A percentile compares a stretch with the other conserved stretches of the same genome.
Evolutionary conservation across 2,113 vertebrate genomes (phyloP).

Genomic region (Gallinago undulata): DNA sequence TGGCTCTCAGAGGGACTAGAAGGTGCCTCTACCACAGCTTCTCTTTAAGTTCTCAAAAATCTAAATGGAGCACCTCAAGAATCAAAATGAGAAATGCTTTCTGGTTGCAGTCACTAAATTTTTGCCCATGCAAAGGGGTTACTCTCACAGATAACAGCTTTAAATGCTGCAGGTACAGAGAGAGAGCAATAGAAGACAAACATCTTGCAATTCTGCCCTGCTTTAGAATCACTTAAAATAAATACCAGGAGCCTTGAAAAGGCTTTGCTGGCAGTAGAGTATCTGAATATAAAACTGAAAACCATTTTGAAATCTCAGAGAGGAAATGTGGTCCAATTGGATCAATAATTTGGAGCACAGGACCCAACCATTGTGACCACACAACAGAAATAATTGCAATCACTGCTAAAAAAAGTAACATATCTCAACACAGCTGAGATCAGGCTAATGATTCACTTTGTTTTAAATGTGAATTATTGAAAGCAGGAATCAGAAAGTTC

Average conservation of each 20-base stretch:
- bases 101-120: background rate
- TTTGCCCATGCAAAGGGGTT: background rate
- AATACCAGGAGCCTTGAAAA: slow-evolving; percentile 29
- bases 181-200: background rate
- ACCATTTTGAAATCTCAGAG: slow-evolving; percentile 32
- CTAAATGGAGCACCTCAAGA: background rate
- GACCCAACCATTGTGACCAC: slow-evolving; percentile 45
- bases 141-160: background rate
- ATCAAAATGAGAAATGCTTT: background rate
- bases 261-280: slow-evolving; percentile 7
- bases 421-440: slow-evolving; percentile 56
- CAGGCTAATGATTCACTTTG: slow-evolving; percentile 48
- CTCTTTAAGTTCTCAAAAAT: background rate
- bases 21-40: background rate
- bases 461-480: slow-evolving; percentile 52
- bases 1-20: background rate
- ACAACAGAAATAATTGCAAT: slow-evolving; percentile 64
- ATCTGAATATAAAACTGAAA: slow-evolving; percentile 21
- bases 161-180: background rate
- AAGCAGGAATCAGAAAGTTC: slow-evolving; percentile 54
- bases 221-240: slow-evolving; percentile 36
- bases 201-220: background rate
- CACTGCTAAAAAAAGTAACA: slow-evolving; percentile 50
- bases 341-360: slow-evolving; percentile 62
- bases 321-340: slow-evolving; percentile 48